Evolutionary conservation across 30 jellyfish, hydroid and myxozoan species (phyloP).

Genomic region (Morbakka virulenta): DNA sequence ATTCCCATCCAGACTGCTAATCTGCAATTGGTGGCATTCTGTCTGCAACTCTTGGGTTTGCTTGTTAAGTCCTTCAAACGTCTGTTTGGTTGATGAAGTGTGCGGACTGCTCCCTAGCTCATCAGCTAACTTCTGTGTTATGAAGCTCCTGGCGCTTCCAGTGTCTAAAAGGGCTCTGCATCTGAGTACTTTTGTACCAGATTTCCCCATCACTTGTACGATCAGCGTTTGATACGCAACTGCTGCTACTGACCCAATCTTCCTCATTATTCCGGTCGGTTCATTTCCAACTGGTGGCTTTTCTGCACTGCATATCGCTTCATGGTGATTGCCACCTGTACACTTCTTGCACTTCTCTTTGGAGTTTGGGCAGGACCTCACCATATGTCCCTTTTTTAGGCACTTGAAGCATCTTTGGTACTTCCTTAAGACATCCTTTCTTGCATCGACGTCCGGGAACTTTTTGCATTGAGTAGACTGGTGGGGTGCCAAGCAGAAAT

Average conservation of each 20-base stretch:
- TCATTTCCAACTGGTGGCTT: not conserved
- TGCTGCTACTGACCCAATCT: conserved; percentile 9
- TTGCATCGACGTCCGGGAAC: not conserved
- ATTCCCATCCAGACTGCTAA: conserved; percentile 19
- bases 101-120: conserved; percentile 10
- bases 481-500: conserved; percentile 11
- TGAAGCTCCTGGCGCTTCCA: conserved; percentile 48
- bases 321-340: conserved; percentile 4
- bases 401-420: conserved; percentile 25
- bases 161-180: conserved; percentile 44
- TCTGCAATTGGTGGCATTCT: conserved; percentile 10
- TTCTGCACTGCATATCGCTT: conserved; percentile 9
- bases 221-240: conserved; percentile 32
- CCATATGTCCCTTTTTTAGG: conserved; percentile 12
- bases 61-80: conserved; percentile 15
- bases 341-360: conserved; percentile 8
- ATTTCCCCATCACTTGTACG: not conserved
- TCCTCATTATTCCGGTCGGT: conserved; percentile 33
- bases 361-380: conserved; percentile 4
- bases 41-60: conserved; percentile 16
- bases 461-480: conserved; percentile 15
- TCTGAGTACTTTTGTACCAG: not conserved
- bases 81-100: not conserved
- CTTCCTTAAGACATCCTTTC: conserved; percentile 7
- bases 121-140: conserved; percentile 9